phyloP scores from a whole-genome alignment of 2,113 vertebrate species.

The Taxidea taxus region DNA sequence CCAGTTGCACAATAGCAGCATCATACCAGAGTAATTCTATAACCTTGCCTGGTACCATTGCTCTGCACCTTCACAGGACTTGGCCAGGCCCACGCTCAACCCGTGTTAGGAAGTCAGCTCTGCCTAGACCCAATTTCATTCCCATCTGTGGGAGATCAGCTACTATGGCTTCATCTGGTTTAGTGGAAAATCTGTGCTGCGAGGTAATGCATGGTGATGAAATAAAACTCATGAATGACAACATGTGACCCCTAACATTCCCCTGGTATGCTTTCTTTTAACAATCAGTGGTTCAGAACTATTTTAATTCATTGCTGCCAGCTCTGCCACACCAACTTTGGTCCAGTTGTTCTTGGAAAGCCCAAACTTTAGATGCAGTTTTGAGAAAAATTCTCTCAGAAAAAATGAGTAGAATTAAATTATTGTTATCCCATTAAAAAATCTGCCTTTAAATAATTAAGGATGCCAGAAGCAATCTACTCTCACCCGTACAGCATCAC shows the following conservation, averaged over 20 bases:
- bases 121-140: neutral
- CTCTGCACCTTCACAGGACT: neutral
- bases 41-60: neutral
- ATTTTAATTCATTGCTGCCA: neutral
- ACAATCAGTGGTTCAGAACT: neutral
- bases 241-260: neutral
- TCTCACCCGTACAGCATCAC: neutral
- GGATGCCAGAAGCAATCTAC: neutral
- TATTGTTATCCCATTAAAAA: neutral
- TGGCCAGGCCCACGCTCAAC: neutral
- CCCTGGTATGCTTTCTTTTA: neutral
- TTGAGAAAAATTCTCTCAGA: neutral
- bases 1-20: neutral
- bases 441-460: conserved; percentile 6
- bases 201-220: neutral
- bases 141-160: neutral
- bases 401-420: conserved; percentile 3
- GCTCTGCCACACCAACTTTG: neutral
- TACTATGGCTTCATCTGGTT: neutral
- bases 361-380: neutral
- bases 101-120: neutral
- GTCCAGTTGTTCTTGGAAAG: neutral
- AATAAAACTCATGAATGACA: conserved; percentile 17
- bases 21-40: neutral
- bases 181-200: neutral